Conservation (phyloP, 1,140 invertebrate species). For the Danaus plexippus region DNA sequence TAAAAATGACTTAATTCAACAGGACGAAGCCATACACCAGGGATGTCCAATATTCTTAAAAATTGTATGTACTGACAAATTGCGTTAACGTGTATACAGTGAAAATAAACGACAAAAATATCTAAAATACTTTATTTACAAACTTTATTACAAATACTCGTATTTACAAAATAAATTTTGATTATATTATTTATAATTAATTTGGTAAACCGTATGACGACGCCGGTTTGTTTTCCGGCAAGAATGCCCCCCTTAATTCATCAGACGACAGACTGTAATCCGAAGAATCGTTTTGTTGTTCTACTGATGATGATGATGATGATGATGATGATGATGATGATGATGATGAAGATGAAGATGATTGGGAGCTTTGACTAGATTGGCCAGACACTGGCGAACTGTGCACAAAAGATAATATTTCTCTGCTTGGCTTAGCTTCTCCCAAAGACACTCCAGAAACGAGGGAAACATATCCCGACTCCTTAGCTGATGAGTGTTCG, state of each 20-base stretch:
- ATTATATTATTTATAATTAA: slow-evolving; percentile 16
- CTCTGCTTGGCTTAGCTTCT: slow-evolving; percentile 52
- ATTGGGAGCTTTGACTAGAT: slow-evolving; percentile 12
- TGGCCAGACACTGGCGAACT: slow-evolving; percentile 29
- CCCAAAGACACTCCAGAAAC: slow-evolving; percentile 56
- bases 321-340: slow-evolving; percentile 19
- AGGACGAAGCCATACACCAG: slow-evolving; percentile 7
- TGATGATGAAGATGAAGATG: slow-evolving; percentile 14
- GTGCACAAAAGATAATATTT: slow-evolving; percentile 55
- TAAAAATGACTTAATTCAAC: background rate
- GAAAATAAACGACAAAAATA: slow-evolving; percentile 5
- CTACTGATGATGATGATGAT: slow-evolving; percentile 14
- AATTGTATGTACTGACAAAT: slow-evolving; percentile 32
- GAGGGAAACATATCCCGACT: slow-evolving; percentile 46
- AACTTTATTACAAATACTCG: slow-evolving; percentile 21
- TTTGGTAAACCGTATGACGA: slow-evolving; percentile 35
- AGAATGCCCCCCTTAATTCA: slow-evolving; percentile 15
- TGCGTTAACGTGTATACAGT: slow-evolving; percentile 2
- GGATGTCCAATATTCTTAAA: slow-evolving; percentile 33
- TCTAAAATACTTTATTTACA: slow-evolving; percentile 23
- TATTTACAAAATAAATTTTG: slow-evolving; percentile 32
- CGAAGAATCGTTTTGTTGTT: background rate
- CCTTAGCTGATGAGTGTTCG: slow-evolving; percentile 49
- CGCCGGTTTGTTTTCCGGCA: slow-evolving; percentile 28
- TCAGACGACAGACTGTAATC: slow-evolving; percentile 8